phyloP scores from a whole-genome alignment of 2,888 invertebrate species.

The Drosophila meridiana region DNA sequence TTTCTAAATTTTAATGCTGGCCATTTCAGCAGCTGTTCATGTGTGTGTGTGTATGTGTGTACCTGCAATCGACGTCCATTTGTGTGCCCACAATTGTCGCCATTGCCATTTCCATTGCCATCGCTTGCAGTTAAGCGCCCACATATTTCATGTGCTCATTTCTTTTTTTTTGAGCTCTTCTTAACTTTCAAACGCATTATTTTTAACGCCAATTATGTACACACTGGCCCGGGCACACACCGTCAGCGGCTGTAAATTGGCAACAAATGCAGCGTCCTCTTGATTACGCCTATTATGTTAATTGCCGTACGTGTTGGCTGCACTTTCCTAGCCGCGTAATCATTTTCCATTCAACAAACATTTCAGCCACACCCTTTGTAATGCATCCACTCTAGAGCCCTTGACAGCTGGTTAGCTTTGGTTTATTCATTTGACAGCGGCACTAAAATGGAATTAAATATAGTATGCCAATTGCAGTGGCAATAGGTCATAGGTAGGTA shows the following conservation, averaged over 20 bases:
- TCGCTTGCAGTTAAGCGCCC: conserved; percentile 58
- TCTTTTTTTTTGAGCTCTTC: conserved; percentile 49
- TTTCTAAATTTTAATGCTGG: conserved; percentile 80
- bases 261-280: conserved; percentile 62
- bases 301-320: conserved; percentile 65
- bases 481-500: too few species aligned
- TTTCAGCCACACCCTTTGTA: conserved; percentile 8
- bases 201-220: conserved; percentile 72
- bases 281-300: conserved; percentile 75
- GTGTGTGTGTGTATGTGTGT: conserved; percentile 4
- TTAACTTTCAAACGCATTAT: conserved; percentile 72
- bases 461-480: background rate
- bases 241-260: conserved; percentile 66
- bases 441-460: background rate
- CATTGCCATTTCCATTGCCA: conserved; percentile 37
- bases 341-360: conserved; percentile 42
- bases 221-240: conserved; percentile 33
- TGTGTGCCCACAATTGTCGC: conserved; percentile 61
- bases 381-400: conserved; percentile 20
- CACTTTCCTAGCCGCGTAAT: conserved; percentile 50
- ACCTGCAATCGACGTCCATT: conserved; percentile 67
- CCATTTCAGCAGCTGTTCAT: conserved; percentile 50
- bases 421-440: background rate
- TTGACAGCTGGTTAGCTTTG: background rate
- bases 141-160: conserved; percentile 69